Evolutionary conservation across 2,888 invertebrate species (phyloP), one percentile per base, ranked within the genome.

Genomic region (Dicyrtoma fusca): DNA sequence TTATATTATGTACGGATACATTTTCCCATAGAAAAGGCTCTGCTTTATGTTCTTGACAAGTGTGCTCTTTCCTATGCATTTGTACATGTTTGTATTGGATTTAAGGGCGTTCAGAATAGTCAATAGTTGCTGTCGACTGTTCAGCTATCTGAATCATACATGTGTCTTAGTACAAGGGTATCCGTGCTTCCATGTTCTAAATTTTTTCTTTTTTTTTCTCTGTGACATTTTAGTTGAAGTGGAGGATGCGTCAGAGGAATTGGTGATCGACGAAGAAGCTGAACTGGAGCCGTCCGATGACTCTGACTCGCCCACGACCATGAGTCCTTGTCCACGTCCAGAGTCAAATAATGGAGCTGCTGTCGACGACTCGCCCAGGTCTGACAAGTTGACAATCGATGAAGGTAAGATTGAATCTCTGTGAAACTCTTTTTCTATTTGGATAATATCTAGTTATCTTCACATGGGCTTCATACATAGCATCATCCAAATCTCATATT

Each of bases 341-440:
- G 73, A 73, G 45, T 66, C 71, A 42, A 74, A 69, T 69, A 69
- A 63, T 49, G 25, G 26, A 21, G 49, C n/a, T 21, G 13, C 21
- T 53, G 17, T 11, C 69, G 76, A 71, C 73, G 72, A 69, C 71
- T 76, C 77, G 42, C 75, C 78, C 49, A 73, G 72, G 75, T 75
- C 47, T 75, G 76, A 79, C 75, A 79, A 74, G 74, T 73, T 77
- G 79, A 79, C 77, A 75, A 76, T 77, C 73, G 77, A 79, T 63
- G 76, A 77, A 79, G 79, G 79, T 79, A 79, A 76, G 77, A 65
- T 63, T 66, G 25, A 59, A 61, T 61, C 26, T 65, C 51, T 23
- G n/a, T n/a, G 6, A 25, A 14, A 23, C 1, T 5, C 8, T 6
- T 68, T 66, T 53, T 26, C n/a, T 53, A 55, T 51, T 53, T 61